Evolutionary conservation across 2,888 invertebrate genomes (phyloP), one percentile per base, ranked within the genome.

Genomic region (Bhutanitis thaidina): DNA sequence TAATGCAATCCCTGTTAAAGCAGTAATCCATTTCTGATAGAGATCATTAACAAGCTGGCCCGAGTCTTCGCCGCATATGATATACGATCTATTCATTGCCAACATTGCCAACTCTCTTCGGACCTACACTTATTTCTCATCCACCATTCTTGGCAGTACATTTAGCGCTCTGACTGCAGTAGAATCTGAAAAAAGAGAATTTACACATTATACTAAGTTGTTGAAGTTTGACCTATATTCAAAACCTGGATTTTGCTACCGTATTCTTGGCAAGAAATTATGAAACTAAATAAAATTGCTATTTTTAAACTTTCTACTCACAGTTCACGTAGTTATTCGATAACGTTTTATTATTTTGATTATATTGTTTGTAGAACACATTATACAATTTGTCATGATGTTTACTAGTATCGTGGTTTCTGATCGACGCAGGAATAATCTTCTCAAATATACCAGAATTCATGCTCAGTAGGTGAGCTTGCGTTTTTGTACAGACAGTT

Each of bases 71-170:
- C 58, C 51, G 43, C 55, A 43, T 59, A 67, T 72, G 74, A 76
- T 68, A 69, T 67, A 80, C 68, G 65, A 68, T 62, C 56, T 59
- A 58, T 57, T 58, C 54, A 55, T 54, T 73, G 76, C 74, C 74
- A 75, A 73, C 62, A 62, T 58, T 59, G 58, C 20, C 20, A 20
- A 8, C 1, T 27, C 5, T 7, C 7, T 58, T 62, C 56, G 51
- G 61, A 65, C 58, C 55, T 60, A 58, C 55, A 58, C 64, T 67
- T 65, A 64, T 70, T 67, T 67, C 62, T 59, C 65, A 60, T 58
- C 54, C 52, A 54, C 57, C 51, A 59, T 62, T 68, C 65, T 83
- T 81, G 77, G 77, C 80, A 78, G 62, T 59, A 62, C 62, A 53
- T 59, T 62, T 63, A 61, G 57, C 58, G 60, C 54, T 59, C 53